These are phyloP conservation scores for Dromiciops gliroides DNA, from an alignment of 2,113 vertebrate genomes.

Conservation along the genomic window DNA sequence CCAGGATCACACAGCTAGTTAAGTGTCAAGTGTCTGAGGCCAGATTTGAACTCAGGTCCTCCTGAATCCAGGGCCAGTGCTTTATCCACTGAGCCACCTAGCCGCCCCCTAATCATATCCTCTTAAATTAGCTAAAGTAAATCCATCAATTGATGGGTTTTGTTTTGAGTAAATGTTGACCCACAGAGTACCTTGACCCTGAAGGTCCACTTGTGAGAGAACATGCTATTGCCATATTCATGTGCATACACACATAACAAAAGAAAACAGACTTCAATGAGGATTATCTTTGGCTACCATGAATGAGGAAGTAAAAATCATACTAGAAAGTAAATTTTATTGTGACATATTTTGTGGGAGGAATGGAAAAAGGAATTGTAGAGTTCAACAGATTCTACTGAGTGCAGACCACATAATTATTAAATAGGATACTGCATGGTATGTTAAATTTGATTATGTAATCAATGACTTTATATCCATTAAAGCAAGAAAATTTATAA, in stretches of 20 bases:
- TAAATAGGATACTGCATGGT: background rate
- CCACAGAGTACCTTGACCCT: background rate
- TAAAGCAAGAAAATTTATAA: background rate
- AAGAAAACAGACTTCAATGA: background rate
- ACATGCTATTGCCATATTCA: background rate
- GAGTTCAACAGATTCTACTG: background rate
- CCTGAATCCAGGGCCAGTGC: no score
- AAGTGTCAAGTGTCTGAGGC: no score
- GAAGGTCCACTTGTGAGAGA: background rate
- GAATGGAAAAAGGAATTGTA: background rate
- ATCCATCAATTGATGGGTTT: background rate
- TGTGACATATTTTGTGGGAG: background rate
- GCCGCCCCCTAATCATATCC: background rate
- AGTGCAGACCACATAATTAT: background rate
- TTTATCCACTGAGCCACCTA: no score
- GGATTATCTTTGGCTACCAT: background rate
- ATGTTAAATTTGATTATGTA: background rate
- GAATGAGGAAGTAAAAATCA: background rate
- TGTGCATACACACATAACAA: background rate
- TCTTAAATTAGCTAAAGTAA: background rate
- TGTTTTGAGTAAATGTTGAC: background rate
- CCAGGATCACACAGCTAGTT: no score
- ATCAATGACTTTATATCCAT: background rate
- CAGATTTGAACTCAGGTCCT: no score
- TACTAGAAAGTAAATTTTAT: background rate